Percentiles rank a stretch among this genome's conserved stretches.
Conservation (phyloP, 1,140 invertebrate species). For the Neodiprion fabricii region DNA sequence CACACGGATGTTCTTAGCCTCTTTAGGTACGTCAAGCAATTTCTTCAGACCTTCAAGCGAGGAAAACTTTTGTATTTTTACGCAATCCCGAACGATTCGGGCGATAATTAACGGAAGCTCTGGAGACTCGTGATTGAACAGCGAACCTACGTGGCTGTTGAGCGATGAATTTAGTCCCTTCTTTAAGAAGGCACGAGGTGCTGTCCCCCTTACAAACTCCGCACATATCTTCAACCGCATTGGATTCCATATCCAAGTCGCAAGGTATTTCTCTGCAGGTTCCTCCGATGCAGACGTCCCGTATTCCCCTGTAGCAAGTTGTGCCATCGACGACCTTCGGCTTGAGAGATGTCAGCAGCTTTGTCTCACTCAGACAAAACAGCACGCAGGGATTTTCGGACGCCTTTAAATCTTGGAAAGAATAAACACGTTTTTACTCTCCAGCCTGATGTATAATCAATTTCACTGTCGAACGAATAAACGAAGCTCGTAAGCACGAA, state of each 20-base stretch:
- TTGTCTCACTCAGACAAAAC: constrained; percentile 59
- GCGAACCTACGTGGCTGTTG: constrained; percentile 20
- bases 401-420: constrained; percentile 26
- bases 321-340: constrained; percentile 59
- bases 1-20: constrained; percentile 65
- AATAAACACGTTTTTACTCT: background rate
- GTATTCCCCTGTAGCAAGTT: constrained; percentile 58
- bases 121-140: too few species aligned
- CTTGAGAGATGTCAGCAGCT: constrained; percentile 48
- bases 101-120: background rate
- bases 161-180: constrained; percentile 28
- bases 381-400: constrained; percentile 61
- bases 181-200: constrained; percentile 58
- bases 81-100: background rate
- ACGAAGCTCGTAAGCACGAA: too few species aligned
- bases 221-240: constrained; percentile 67
- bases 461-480: background rate
- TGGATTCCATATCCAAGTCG: constrained; percentile 67
- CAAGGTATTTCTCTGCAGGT: constrained; percentile 64
- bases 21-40: constrained; percentile 60
- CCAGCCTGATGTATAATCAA: background rate
- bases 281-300: constrained; percentile 62
- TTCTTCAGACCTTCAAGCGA: constrained; percentile 57
- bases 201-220: constrained; percentile 70
- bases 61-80: background rate